Evolutionary conservation across 2,113 vertebrate genomes (phyloP).

Genomic region (Sus scrofa): T2T-Sscrofa CM000817.6:126582001-126582500

Average conservation of each 20-base stretch:
- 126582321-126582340: not conserved
- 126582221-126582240: slow-evolving; percentile 8
- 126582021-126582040: slow-evolving; percentile 90
- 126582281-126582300: not conserved
- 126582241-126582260: not conserved
- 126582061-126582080: slow-evolving; percentile 89
- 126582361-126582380: not conserved
- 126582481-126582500: not conserved
- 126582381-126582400: not conserved
- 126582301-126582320: not conserved
- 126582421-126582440: not conserved
- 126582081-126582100: slow-evolving; percentile 85
- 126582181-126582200: slow-evolving; percentile 61
- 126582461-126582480: not conserved
- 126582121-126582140: slow-evolving; percentile 80
- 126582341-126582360: not conserved
- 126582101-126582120: slow-evolving; percentile 82
- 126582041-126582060: slow-evolving; percentile 91
- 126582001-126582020: slow-evolving; percentile 92
- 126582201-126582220: not conserved
- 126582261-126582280: not conserved
- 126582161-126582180: slow-evolving; percentile 56
- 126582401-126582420: not conserved
- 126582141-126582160: slow-evolving; percentile 74
- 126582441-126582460: not conserved